A percentile compares a stretch with the other conserved stretches of the same genome.
Conservation (phyloP, 2,797 vertebrate species). For the Liparis tanakae region DNA sequence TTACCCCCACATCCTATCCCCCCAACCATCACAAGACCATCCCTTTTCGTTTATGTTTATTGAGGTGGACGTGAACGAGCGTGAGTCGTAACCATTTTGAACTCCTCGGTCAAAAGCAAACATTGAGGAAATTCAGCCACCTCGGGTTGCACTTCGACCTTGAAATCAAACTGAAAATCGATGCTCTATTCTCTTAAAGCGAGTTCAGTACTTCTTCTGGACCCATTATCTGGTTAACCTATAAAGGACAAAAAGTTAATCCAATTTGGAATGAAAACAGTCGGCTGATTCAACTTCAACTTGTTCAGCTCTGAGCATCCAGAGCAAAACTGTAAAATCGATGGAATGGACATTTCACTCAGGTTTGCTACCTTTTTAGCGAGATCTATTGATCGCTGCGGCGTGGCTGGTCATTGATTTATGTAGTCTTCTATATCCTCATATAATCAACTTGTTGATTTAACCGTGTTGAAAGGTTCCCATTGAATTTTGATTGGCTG, state of each 20-base stretch:
- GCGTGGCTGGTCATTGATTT: conserved; percentile 67
- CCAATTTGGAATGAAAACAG: conserved; percentile 57
- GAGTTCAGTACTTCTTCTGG: conserved; percentile 47
- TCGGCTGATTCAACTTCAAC: conserved; percentile 73
- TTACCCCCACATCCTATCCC: conserved; percentile 36
- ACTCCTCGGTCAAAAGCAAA: conserved; percentile 56
- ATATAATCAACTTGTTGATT: conserved; percentile 69
- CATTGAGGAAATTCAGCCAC: conserved; percentile 69
- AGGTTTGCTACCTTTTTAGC: conserved; percentile 79
- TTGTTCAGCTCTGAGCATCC: conserved; percentile 63
- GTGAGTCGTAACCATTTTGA: conserved; percentile 54
- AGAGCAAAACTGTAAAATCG: conserved; percentile 73
- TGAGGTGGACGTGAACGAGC: conserved; percentile 40
- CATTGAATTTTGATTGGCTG: conserved; percentile 70
- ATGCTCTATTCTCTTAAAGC: conserved; percentile 57
- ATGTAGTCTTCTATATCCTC: conserved; percentile 53
- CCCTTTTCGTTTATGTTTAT: conserved; percentile 18
- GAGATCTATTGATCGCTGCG: conserved; percentile 69
- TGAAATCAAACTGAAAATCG: conserved; percentile 70
- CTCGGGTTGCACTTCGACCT: conserved; percentile 73
- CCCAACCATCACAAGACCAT: conserved; percentile 41
- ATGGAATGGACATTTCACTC: conserved; percentile 79
- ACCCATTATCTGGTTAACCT: conserved; percentile 62
- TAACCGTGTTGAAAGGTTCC: conserved; percentile 51
- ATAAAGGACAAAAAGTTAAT: conserved; percentile 47